phyloP scores from a whole-genome alignment of 2,797 vertebrate genomes.

The Parotocinclus haroldoi region DNA sequence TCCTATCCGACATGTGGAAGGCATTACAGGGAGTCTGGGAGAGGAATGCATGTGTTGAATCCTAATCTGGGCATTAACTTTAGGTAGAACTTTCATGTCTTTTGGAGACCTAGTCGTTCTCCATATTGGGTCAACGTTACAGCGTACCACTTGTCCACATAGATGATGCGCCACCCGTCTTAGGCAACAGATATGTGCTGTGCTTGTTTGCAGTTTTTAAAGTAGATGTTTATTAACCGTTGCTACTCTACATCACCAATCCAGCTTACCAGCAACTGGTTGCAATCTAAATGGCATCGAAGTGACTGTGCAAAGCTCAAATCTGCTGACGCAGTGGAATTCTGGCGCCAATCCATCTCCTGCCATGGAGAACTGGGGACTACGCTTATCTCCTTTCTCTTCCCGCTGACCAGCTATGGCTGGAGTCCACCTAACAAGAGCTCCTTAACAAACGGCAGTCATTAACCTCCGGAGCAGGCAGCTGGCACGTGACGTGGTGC shows the following conservation, averaged over 20 bases:
- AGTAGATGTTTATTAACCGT: neutral
- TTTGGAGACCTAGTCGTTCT: too few species aligned
- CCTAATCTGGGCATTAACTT: conserved; percentile 67
- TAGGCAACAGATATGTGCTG: too few species aligned
- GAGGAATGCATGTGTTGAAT: conserved; percentile 74
- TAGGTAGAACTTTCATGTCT: conserved; percentile 11
- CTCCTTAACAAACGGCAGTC: conserved; percentile 80
- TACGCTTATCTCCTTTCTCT: conserved; percentile 29
- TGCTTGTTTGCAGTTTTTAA: conserved; percentile 52
- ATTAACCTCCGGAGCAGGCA: conserved; percentile 76
- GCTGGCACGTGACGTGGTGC: conserved; percentile 75
- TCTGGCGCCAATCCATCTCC: neutral
- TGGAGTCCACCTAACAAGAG: conserved; percentile 77
- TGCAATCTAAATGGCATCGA: too few species aligned
- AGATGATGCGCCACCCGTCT: too few species aligned
- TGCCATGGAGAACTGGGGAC: neutral
- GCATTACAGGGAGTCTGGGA: conserved; percentile 67
- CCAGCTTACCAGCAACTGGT: too few species aligned
- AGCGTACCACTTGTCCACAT: too few species aligned
- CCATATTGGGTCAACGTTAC: too few species aligned
- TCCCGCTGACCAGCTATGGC: conserved; percentile 58
- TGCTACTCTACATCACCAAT: neutral
- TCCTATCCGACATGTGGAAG: conserved; percentile 71
- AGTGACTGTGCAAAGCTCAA: conserved; percentile 48
- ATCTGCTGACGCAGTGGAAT: neutral